Evolutionary conservation across 1,140 invertebrate genomes (phyloP).

Genomic region (Frieseomelitta varia): DNA sequence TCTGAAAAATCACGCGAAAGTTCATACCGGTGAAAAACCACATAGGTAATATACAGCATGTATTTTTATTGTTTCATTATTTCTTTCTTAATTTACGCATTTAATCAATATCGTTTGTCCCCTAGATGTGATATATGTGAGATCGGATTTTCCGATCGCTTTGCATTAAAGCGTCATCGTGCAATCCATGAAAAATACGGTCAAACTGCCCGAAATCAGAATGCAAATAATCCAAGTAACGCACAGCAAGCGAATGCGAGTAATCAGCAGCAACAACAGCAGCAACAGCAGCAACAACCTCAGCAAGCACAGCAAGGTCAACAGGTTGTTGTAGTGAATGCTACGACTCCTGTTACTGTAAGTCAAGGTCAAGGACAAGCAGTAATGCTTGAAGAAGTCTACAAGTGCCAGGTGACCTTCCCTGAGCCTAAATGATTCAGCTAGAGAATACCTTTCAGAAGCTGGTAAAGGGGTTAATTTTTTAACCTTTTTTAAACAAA

Average conservation of each 20-base stretch:
- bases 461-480: conserved; percentile 68
- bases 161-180: conserved; percentile 89
- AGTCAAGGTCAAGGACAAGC: conserved; percentile 79
- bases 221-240: conserved; percentile 76
- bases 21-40: conserved; percentile 87
- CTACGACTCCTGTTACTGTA: conserved; percentile 79
- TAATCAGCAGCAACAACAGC: conserved; percentile 76
- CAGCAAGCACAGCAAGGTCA: conserved; percentile 75
- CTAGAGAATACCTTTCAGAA: conserved; percentile 71
- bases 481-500: conserved; percentile 62
- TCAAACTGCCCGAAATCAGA: conserved; percentile 80
- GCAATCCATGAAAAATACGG: conserved; percentile 91
- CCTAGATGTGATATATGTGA: conserved; percentile 93
- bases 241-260: conserved; percentile 76
- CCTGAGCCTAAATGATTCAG: conserved; percentile 82
- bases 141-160: conserved; percentile 92
- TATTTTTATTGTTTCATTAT: not conserved
- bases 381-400: conserved; percentile 81
- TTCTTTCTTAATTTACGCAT: not conserved
- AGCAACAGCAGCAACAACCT: conserved; percentile 64
- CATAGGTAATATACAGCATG: conserved; percentile 71
- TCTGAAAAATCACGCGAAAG: conserved; percentile 92
- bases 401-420: conserved; percentile 83
- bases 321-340: conserved; percentile 80
- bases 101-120: conserved; percentile 46